These are phyloP conservation scores for Ciconia boyciana DNA, from an alignment of 2,113 vertebrate genomes.

Conservation along the genomic window DNA sequence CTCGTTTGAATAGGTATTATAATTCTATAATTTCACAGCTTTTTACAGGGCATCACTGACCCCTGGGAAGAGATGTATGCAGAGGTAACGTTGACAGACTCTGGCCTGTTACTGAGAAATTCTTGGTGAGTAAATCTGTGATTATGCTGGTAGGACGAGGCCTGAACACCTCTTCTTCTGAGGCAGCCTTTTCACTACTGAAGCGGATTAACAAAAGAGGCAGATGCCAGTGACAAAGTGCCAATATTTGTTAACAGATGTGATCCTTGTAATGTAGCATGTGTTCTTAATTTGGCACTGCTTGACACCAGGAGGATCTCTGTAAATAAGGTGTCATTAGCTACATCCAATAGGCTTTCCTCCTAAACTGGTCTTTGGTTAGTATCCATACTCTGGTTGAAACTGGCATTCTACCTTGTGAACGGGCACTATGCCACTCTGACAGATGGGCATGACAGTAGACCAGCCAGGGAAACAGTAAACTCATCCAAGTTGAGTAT, in stretches of 20 bases:
- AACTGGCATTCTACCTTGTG: slow-evolving; percentile 53
- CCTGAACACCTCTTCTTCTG: neutral
- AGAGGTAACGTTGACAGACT: neutral
- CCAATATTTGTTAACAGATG: slow-evolving; percentile 60
- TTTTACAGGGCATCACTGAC: neutral
- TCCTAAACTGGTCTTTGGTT: slow-evolving; percentile 51
- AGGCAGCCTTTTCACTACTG: slow-evolving; percentile 32
- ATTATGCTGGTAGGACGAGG: neutral
- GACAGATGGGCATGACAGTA: slow-evolving; percentile 72
- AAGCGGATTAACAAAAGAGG: slow-evolving; percentile 49
- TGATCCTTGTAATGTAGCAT: slow-evolving; percentile 55
- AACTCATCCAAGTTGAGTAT: slow-evolving; percentile 57
- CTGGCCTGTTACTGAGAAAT: neutral
- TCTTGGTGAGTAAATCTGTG: neutral
- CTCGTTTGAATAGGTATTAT: neutral
- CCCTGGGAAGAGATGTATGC: neutral
- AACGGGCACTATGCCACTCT: slow-evolving; percentile 66
- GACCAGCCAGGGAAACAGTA: slow-evolving; percentile 67
- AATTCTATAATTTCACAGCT: slow-evolving; percentile 20
- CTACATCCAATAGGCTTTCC: slow-evolving; percentile 30
- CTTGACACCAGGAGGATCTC: slow-evolving; percentile 56
- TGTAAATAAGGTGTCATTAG: slow-evolving; percentile 64
- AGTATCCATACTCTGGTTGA: slow-evolving; percentile 12
- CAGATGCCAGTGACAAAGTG: slow-evolving; percentile 51
- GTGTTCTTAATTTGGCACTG: slow-evolving; percentile 67